Percentiles rank a stretch among this genome's conserved stretches.
Evolutionary conservation across 2,888 invertebrate genomes (phyloP).

Genomic region (Tenthredo notha): DNA sequence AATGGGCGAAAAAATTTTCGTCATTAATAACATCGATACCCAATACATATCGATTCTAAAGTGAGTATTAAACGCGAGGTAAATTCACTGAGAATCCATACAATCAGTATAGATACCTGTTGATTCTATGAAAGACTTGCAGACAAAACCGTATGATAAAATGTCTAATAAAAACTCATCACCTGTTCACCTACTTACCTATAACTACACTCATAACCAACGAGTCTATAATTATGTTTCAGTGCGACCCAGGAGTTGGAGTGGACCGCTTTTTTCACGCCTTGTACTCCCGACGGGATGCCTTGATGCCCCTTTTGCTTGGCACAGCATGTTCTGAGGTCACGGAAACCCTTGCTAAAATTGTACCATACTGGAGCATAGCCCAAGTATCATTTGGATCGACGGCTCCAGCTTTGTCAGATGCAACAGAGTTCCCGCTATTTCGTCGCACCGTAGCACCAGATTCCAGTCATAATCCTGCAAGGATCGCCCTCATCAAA

Average conservation of each 20-base stretch:
- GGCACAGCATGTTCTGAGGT: constrained; percentile 96
- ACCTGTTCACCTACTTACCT: neutral
- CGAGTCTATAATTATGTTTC: constrained; percentile 69
- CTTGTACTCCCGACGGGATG: constrained; percentile 86
- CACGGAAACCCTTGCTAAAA: constrained; percentile 93
- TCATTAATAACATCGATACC: constrained; percentile 9
- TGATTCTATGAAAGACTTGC: constrained; percentile 23
- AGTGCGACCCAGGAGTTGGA: constrained; percentile 96
- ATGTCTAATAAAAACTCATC: neutral
- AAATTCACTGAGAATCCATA: neutral
- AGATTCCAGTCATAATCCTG: constrained; percentile 94
- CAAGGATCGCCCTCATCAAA: constrained; percentile 90
- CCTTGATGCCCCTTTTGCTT: constrained; percentile 89
- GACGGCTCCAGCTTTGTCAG: constrained; percentile 93
- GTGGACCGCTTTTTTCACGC: constrained; percentile 96
- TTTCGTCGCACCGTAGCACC: constrained; percentile 95
- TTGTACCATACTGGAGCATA: constrained; percentile 96
- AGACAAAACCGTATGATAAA: neutral
- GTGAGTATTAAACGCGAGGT: neutral
- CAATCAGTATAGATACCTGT: constrained; percentile 12
- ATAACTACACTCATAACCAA: neutral
- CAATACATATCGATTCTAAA: neutral
- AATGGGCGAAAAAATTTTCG: neutral
- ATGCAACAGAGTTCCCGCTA: constrained; percentile 92
- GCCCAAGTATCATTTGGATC: constrained; percentile 96